A percentile compares a stretch with the other conserved stretches of the same genome.
phyloP scores from a whole-genome alignment of 2,113 vertebrate genomes.

The Pygoscelis antarcticus region DNA sequence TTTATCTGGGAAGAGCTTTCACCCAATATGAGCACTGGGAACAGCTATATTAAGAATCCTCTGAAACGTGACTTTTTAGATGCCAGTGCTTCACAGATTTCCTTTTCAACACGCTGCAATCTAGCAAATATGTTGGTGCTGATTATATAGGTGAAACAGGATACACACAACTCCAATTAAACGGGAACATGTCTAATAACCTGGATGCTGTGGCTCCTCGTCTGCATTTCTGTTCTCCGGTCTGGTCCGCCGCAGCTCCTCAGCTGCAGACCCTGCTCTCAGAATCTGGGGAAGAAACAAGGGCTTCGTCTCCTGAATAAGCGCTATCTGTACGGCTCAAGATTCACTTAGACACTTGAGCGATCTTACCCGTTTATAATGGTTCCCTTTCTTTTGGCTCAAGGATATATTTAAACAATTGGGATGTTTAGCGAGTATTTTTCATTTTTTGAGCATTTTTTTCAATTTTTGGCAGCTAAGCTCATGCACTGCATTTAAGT shows the following conservation, averaged over 20 bases:
- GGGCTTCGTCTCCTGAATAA: background rate
- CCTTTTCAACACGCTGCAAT: background rate
- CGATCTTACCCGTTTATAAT: background rate
- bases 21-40: background rate
- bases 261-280: background rate
- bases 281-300: background rate
- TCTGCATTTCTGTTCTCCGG: background rate
- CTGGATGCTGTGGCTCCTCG: background rate
- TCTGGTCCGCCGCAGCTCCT: background rate
- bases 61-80: background rate
- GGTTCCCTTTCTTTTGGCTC: background rate
- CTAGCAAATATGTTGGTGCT: background rate
- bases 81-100: background rate
- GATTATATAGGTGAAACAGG: background rate
- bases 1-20: slow-evolving; percentile 8
- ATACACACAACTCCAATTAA: background rate
- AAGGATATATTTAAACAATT: background rate
- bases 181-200: background rate
- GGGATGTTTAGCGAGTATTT: background rate
- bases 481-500: background rate
- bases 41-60: background rate
- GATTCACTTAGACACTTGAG: background rate
- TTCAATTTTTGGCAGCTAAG: background rate
- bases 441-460: background rate
- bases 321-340: background rate